phyloP scores from a whole-genome alignment of 2,113 vertebrate genomes.

The Gila orcuttii region DNA sequence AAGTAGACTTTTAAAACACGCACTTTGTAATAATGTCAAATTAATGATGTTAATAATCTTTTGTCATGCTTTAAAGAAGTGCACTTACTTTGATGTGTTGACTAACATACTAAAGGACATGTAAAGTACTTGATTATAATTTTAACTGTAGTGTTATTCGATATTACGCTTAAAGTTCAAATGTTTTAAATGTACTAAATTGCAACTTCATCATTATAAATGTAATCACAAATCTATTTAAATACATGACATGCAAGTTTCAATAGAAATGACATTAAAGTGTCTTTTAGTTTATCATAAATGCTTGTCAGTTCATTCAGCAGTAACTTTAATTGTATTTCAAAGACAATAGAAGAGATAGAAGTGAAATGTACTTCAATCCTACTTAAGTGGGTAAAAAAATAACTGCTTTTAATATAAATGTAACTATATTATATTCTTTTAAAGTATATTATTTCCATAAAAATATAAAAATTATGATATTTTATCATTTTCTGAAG shows the following conservation, averaged over 20 bases:
- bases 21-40: neutral
- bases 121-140: too few species aligned
- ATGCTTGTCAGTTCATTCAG: neutral
- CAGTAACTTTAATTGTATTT: neutral
- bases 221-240: too few species aligned
- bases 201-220: too few species aligned
- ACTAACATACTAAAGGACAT: too few species aligned
- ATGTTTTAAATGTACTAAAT: too few species aligned
- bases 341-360: neutral
- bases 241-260: too few species aligned
- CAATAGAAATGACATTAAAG: neutral
- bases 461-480: neutral
- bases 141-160: too few species aligned
- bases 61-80: too few species aligned
- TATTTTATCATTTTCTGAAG: neutral
- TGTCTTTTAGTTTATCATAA: neutral
- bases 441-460: neutral
- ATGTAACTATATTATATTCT: neutral
- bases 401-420: neutral
- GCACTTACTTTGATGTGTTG: too few species aligned
- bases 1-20: neutral
- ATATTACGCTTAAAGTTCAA: too few species aligned
- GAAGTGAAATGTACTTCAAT: neutral
- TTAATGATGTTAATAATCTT: too few species aligned
- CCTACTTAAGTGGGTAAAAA: neutral